A percentile compares a stretch with the other conserved stretches of the same genome.
These are phyloP conservation scores for Venusia cambrica DNA, from an alignment of 2,888 invertebrate species.

Conservation along the genomic window DNA sequence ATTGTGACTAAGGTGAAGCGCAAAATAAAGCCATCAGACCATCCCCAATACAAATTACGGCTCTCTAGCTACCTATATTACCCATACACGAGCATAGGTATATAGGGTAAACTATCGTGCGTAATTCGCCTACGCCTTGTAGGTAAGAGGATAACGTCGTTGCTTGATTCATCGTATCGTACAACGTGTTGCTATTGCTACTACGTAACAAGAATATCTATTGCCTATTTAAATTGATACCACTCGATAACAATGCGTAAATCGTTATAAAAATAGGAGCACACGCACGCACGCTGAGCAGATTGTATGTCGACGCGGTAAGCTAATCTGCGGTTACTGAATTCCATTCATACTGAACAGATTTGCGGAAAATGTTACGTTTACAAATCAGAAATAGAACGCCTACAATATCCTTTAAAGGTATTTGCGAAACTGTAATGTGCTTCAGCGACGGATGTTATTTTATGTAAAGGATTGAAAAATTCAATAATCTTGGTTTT, in stretches of 20 bases:
- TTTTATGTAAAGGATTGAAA: too few relatives aligned
- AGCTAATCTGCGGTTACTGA: slow-evolving; percentile 6
- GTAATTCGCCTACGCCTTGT: slow-evolving; percentile 20
- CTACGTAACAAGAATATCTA: slow-evolving; percentile 28
- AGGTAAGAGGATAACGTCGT: slow-evolving; percentile 27
- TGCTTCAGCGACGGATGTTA: too few relatives aligned
- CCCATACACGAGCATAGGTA: slow-evolving; percentile 9
- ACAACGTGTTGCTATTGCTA: slow-evolving; percentile 17
- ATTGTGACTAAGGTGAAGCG: too few relatives aligned
- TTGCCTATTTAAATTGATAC: slow-evolving; percentile 28
- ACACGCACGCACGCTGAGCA: slow-evolving; percentile 24
- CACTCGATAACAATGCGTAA: slow-evolving; percentile 26
- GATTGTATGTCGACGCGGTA: slow-evolving; percentile 17
- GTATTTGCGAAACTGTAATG: too few relatives aligned
- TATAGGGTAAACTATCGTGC: slow-evolving; percentile 21
- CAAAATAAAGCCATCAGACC: background rate
- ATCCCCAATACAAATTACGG: slow-evolving; percentile 1
- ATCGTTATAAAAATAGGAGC: slow-evolving; percentile 31
- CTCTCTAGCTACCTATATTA: too few relatives aligned
- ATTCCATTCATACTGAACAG: slow-evolving; percentile 11
- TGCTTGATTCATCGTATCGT: slow-evolving; percentile 16
- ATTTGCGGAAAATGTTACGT: slow-evolving; percentile 13
- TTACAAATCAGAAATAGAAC: slow-evolving; percentile 9
- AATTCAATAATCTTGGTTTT: too few relatives aligned
- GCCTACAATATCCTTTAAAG: background rate